These are phyloP conservation scores for Aphidius colemani DNA, from an alignment of 2,888 invertebrate species.

Conservation along the genomic window DNA sequence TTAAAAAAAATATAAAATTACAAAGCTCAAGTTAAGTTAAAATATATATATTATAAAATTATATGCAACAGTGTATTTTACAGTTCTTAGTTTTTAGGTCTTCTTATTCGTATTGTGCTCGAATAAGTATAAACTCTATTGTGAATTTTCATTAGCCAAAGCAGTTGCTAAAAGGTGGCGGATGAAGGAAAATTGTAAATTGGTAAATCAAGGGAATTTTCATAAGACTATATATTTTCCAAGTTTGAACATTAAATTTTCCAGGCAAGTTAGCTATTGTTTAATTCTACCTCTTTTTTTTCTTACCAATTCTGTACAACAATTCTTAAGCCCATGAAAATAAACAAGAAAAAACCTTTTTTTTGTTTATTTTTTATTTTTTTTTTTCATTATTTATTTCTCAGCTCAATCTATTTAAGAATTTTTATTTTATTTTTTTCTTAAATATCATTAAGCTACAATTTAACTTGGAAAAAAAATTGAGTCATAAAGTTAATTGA, in stretches of 20 bases:
- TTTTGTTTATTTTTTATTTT: too few species aligned
- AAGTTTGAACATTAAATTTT: conserved; percentile 29
- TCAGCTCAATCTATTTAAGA: too few species aligned
- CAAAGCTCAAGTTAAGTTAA: neutral
- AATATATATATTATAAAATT: conserved; percentile 5
- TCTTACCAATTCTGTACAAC: too few species aligned
- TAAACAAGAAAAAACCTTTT: too few species aligned
- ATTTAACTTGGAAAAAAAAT: too few species aligned
- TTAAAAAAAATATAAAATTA: neutral
- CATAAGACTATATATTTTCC: conserved; percentile 9
- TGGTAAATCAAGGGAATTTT: conserved; percentile 16
- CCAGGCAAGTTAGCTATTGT: conserved; percentile 18
- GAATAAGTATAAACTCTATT: conserved; percentile 16
- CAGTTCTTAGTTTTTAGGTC: conserved; percentile 1
- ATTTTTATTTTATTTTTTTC: too few species aligned
- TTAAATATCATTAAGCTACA: too few species aligned
- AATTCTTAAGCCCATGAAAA: too few species aligned
- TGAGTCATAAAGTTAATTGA: conserved; percentile 1
- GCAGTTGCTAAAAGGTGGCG: neutral
- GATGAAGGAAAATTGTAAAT: conserved; percentile 11
- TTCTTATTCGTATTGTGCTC: neutral
- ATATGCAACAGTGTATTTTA: conserved; percentile 16
- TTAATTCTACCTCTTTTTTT: neutral
- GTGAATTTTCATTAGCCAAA: conserved; percentile 18
- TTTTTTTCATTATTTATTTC: too few species aligned